Evolutionary conservation across 2,888 invertebrate genomes (phyloP), one percentile per base, ranked within the genome.

Genomic region (Dione juno): DNA sequence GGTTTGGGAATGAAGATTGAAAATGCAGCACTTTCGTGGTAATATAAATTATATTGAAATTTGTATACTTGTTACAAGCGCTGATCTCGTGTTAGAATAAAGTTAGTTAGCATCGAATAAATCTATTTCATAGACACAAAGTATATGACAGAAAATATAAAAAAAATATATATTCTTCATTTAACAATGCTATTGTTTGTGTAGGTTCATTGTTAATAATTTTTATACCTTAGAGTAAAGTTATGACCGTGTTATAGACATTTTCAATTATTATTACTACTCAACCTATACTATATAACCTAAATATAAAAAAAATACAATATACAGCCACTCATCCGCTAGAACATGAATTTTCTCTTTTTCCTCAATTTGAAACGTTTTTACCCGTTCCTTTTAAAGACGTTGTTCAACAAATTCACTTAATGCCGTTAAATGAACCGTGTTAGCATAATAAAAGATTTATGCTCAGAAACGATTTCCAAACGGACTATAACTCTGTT

Each of bases 401-500:
- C 88, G 88, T 86, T 89, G 90, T 91, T 90, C 89, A 87, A 91
- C 91, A 91, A 91, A 92, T 91, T 91, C 91, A 90, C 91, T 92
- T 91, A 90, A 90, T 89, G 89, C 88, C 82, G 90, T 89, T 92
- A 89, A 92, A 92, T 91, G 92, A 92, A 92, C 91, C 88, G 89
- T 92, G 85, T 82, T 89, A 85, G 87, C 87, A 89, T 91, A 91
- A 91, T 90, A 92, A 92, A 92, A 91, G 92, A 92, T 89, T 91
- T 90, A 87, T 88, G 89, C 87, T 88, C 82, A 85, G 88, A 90
- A 89, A 82, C 88, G 89, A 90, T 92, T 91, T 87, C 83, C 84
- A 79, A 88, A 90, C 83, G 87, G 86, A 84, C 86, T 85, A 88
- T 90, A 89, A 88, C 89, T 89, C 86, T 87, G 84, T 83, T 81